Evolutionary conservation across 2,113 vertebrate species (phyloP).

Genomic region (Buteo buteo): DNA sequence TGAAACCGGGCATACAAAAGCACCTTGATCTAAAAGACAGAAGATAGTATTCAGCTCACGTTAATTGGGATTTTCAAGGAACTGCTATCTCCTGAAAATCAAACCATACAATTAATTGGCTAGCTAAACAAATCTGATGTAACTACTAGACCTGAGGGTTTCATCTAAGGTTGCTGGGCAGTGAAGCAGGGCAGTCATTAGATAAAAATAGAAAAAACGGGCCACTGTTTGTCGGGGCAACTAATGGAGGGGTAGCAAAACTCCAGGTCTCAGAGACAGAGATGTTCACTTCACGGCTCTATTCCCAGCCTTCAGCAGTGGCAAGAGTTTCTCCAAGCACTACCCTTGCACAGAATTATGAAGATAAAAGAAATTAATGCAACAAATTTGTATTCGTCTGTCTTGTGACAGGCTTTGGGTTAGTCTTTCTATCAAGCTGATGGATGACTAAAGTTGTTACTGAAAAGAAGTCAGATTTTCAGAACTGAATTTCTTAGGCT

Average conservation of each 20-base stretch:
- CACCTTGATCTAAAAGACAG: not conserved
- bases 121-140: not conserved
- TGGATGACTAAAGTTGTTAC: not conserved
- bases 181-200: not conserved
- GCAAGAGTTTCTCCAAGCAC: not conserved
- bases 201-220: not conserved
- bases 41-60: not conserved
- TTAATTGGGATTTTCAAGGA: not conserved
- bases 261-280: not conserved
- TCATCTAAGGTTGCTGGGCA: not conserved
- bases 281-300: not conserved
- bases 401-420: not conserved
- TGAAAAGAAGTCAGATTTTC: not conserved
- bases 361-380: not conserved
- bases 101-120: not conserved
- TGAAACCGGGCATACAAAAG: not conserved
- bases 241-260: not conserved
- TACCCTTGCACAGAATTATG: not conserved
- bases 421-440: not conserved
- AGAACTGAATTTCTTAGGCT: not conserved
- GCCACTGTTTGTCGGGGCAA: not conserved
- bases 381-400: not conserved
- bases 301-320: not conserved
- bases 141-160: not conserved
- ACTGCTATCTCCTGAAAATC: not conserved